Base-by-base conservation (phyloP, 2,113 vertebrate genomes). In the Amphiprion ocellaris region DNA sequence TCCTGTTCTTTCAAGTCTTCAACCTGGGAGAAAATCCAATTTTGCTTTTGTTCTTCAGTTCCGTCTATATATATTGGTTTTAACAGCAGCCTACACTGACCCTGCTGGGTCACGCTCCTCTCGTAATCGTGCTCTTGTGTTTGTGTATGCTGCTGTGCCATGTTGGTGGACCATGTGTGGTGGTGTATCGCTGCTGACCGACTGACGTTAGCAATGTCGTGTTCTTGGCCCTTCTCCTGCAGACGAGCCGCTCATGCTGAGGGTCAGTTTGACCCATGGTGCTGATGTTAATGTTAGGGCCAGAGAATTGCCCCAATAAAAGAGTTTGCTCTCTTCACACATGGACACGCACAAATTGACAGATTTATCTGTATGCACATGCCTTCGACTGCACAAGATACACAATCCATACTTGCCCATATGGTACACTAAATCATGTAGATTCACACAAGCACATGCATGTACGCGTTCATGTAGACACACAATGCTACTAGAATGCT, bases 231-330 rank as follows among this genome's bases (percentile, higher is more conserved):
- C 14, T 19, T 37, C 33, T 71, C 55, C 69, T 62, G 71, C 74
- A 65, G 83, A 65, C 71, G 16, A 74, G 74, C 78, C 56, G 0
- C 30, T 67, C 90, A 69, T 6, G 68, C 89, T 83, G 89, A 64
- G 86, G 79, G 90, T 89, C 84, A 88, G 86, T 83, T 89, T 86
- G 81, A 86, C 85, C 87, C 62, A 1, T 52, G 77, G 59, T 59
- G 79, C 33, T 52, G 61, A 33, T 52, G 64, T 21, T 33, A 24
- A 60, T 50, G 54, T 53, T 14, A 28, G 41, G 37, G 68, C 49
- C 46, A 21, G 39, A 3, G 55, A 60, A 69, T 28, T 63, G 53
- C 52, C 19, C 66, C 77, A 53, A 47, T 10, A 15, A 44, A 44
- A 44, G 10, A 33, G 2, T 24, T 56, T 53, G 62, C 56, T 82